phyloP scores from a whole-genome alignment of 1,140 invertebrate species.

The Rhyacophila brunnea region DNA sequence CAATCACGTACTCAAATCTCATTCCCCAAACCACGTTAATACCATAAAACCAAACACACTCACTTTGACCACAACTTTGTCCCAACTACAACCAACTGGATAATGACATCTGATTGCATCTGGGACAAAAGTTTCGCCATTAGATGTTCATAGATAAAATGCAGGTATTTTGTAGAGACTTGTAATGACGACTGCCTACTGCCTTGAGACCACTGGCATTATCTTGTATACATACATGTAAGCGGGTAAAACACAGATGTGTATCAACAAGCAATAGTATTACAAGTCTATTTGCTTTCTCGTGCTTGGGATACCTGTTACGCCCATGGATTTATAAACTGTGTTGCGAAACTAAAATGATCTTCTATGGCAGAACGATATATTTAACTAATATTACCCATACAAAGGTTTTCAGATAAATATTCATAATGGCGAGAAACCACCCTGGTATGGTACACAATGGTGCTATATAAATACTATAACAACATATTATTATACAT shows the following conservation, averaged over 20 bases:
- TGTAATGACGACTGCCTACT: neutral
- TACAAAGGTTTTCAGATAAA: too few relatives aligned
- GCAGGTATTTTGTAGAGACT: neutral
- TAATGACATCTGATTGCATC: slow-evolving; percentile 31
- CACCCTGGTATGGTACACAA: too few relatives aligned
- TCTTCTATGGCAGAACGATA: too few relatives aligned
- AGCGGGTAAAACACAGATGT: slow-evolving; percentile 20
- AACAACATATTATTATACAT: too few relatives aligned
- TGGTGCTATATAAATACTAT: too few relatives aligned
- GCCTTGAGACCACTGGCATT: slow-evolving; percentile 6
- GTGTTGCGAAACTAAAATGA: too few relatives aligned
- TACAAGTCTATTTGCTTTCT: slow-evolving; percentile 22
- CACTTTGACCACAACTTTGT: slow-evolving; percentile 29
- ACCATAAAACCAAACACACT: slow-evolving; percentile 27
- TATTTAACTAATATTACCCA: too few relatives aligned
- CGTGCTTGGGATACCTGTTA: neutral
- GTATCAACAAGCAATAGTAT: slow-evolving; percentile 22
- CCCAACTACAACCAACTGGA: slow-evolving; percentile 18
- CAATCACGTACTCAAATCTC: slow-evolving; percentile 25
- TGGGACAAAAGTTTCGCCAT: neutral
- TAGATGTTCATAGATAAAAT: neutral
- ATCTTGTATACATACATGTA: slow-evolving; percentile 13
- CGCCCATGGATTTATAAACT: too few relatives aligned
- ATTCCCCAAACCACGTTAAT: slow-evolving; percentile 28
- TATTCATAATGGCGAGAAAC: too few relatives aligned